Evolutionary conservation across 2,797 vertebrate species (phyloP).

Genomic region (Chelonia mydas): DNA sequence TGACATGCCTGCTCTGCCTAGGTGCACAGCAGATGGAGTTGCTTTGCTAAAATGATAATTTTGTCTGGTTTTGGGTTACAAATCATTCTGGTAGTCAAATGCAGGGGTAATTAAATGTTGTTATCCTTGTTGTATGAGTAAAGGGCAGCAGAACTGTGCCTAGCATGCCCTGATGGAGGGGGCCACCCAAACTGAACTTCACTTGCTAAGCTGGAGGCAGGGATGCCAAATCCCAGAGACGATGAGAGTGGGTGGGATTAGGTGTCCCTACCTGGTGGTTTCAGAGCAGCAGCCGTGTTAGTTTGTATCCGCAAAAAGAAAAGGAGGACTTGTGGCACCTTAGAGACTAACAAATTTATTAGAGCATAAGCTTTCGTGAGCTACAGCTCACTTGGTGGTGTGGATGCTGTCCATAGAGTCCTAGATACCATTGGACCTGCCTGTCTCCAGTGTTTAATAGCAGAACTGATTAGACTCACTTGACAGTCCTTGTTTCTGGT

Average conservation of each 20-base stretch:
- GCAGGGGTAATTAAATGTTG: background rate
- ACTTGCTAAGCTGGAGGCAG: background rate
- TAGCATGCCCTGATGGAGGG: background rate
- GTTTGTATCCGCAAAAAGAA: no score
- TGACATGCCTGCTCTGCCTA: background rate
- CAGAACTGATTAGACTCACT: background rate
- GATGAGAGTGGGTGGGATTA: background rate
- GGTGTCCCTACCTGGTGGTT: background rate
- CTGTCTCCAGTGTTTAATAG: background rate
- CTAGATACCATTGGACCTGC: background rate
- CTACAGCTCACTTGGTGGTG: no score
- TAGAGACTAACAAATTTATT: no score
- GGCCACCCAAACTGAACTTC: background rate
- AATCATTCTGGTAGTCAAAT: background rate
- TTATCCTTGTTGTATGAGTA: background rate
- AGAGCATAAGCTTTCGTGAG: no score
- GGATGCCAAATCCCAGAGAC: background rate
- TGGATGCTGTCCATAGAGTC: background rate
- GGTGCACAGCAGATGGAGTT: background rate
- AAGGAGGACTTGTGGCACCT: no score
- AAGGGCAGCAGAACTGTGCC: background rate
- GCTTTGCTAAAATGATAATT: background rate
- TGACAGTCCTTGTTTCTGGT: background rate
- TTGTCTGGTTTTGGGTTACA: background rate
- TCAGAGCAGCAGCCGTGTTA: no score